Conservation (phyloP, 1,140 invertebrate genomes). For the Drosophila sproati region DNA sequence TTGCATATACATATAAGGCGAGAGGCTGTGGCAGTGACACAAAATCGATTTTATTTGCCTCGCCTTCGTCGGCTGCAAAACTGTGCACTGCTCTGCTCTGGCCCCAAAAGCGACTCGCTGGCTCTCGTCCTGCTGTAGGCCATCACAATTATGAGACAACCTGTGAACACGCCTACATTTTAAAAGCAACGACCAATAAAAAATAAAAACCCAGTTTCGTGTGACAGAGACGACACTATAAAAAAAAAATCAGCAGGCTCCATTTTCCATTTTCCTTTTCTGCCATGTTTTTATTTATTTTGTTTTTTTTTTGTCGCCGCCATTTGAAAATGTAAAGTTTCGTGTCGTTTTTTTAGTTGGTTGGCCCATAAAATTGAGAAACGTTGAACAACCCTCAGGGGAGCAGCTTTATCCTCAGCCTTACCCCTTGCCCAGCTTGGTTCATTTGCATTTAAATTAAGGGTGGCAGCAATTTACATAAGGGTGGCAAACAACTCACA, state of each 20-base stretch:
- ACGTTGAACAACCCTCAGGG: constrained; percentile 2
- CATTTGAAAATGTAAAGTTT: constrained; percentile 46
- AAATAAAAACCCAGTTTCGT: constrained; percentile 34
- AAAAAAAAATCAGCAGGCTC: neutral
- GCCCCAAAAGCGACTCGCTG: neutral
- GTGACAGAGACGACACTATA: constrained; percentile 1
- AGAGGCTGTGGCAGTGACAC: constrained; percentile 67
- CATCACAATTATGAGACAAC: constrained; percentile 45
- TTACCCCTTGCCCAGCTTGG: constrained; percentile 14
- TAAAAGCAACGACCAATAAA: constrained; percentile 53
- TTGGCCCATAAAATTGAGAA: neutral
- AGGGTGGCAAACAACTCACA: neutral
- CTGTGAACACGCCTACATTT: constrained; percentile 57
- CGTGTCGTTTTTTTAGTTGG: constrained; percentile 5
- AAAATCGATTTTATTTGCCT: constrained; percentile 75
- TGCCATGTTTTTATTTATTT: neutral
- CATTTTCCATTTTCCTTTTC: constrained; percentile 2
- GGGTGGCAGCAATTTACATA: constrained; percentile 53
- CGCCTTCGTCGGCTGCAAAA: constrained; percentile 4
- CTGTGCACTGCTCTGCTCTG: neutral
- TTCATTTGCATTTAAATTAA: constrained; percentile 71
- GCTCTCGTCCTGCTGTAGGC: constrained; percentile 23
- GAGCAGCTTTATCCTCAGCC: neutral
- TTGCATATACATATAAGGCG: constrained; percentile 38
- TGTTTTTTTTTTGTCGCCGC: constrained; percentile 26